Percentiles rank a stretch among this genome's conserved stretches.
Conservation (phyloP, 2,888 invertebrate genomes). For the Sympetrum striolatum region DNA sequence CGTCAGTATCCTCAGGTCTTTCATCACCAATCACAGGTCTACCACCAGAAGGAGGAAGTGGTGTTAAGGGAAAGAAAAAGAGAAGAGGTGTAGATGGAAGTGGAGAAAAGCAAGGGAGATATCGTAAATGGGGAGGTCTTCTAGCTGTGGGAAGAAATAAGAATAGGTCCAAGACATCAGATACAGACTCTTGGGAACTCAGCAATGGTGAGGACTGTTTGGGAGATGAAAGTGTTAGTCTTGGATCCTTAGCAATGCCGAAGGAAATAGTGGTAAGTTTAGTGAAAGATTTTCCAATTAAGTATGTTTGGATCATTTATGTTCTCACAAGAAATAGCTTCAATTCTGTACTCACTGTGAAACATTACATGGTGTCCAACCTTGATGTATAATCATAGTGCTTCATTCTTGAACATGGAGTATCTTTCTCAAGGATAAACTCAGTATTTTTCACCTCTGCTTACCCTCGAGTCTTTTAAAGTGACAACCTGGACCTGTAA, state of each 20-base stretch:
- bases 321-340: too few relatives aligned
- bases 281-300: too few relatives aligned
- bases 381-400: too few relatives aligned
- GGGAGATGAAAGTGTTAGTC: constrained; percentile 55
- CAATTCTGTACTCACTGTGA: too few relatives aligned
- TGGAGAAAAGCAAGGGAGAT: constrained; percentile 64
- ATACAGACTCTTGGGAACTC: constrained; percentile 55
- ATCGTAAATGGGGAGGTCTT: constrained; percentile 72
- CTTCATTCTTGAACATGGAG: too few relatives aligned
- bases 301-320: too few relatives aligned
- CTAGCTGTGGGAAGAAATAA: constrained; percentile 69
- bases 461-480: too few relatives aligned
- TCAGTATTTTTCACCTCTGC: too few relatives aligned
- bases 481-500: too few relatives aligned
- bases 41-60: constrained; percentile 14
- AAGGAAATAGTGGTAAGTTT: constrained; percentile 78
- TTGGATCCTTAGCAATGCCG: constrained; percentile 76
- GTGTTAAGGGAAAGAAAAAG: neutral
- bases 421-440: too few relatives aligned
- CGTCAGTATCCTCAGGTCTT: constrained; percentile 46
- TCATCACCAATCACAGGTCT: constrained; percentile 40
- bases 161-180: constrained; percentile 59
- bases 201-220: neutral
- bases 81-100: constrained; percentile 14
- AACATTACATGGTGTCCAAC: too few relatives aligned